Percentiles rank a stretch among this genome's conserved stretches.
phyloP scores from a whole-genome alignment of 2,113 vertebrate genomes.

The Numida meleagris region DNA sequence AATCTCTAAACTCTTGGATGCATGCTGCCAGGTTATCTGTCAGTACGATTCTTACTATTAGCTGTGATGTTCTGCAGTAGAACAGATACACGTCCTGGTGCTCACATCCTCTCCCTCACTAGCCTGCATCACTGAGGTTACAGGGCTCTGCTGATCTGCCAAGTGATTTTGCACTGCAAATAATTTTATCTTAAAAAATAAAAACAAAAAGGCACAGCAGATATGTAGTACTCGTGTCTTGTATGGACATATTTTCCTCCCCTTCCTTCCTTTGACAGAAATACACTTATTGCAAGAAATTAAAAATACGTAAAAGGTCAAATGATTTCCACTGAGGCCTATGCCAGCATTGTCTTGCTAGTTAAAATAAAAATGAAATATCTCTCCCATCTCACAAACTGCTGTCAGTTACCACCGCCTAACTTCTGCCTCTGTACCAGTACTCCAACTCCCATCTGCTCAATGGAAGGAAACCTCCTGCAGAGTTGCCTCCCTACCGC shows the following conservation, averaged over 20 bases:
- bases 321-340: not conserved
- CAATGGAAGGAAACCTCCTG: not conserved
- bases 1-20: not conserved
- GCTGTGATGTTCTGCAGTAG: not conserved
- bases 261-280: not conserved
- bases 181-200: not conserved
- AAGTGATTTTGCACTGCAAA: not conserved
- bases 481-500: not conserved
- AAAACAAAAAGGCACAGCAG: not conserved
- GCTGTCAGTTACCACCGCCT: not conserved
- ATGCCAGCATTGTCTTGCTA: not conserved
- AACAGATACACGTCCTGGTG: not conserved
- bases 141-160: not conserved
- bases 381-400: not conserved
- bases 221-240: not conserved
- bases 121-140: not conserved
- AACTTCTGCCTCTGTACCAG: not conserved
- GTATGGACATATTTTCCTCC: not conserved
- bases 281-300: not conserved
- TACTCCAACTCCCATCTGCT: not conserved
- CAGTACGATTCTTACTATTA: not conserved
- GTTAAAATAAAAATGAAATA: not conserved
- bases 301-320: fast-evolving
- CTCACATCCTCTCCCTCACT: not conserved
- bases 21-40: not conserved